Conservation (phyloP, 1,140 invertebrate genomes). For the Macrocentrus cingulum region DNA sequence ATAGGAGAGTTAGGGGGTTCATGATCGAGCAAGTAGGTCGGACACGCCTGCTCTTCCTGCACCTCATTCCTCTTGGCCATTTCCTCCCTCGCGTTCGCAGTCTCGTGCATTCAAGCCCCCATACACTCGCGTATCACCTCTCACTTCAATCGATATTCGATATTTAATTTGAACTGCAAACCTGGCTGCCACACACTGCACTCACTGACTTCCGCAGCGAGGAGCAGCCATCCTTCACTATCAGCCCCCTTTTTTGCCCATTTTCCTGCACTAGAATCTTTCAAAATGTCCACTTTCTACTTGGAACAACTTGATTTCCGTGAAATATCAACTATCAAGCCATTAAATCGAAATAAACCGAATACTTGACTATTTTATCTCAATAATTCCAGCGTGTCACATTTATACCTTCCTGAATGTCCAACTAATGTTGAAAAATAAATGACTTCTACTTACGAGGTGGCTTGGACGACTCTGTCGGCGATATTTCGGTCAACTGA, state of each 20-base stretch:
- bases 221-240: constrained; percentile 24
- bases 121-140: no score
- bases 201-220: constrained; percentile 21
- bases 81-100: background rate
- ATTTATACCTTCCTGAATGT: no score
- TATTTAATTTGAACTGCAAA: constrained; percentile 41
- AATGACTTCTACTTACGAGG: constrained; percentile 31
- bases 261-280: no score
- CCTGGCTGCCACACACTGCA: constrained; percentile 13
- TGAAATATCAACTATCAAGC: no score
- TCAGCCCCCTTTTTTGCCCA: constrained; percentile 16
- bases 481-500: constrained; percentile 45
- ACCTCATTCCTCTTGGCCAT: background rate
- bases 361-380: no score
- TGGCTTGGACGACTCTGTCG: constrained; percentile 38
- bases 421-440: background rate
- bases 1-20: constrained; percentile 17
- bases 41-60: background rate
- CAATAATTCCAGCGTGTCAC: no score
- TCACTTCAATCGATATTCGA: constrained; percentile 41
- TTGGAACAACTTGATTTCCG: no score
- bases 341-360: no score
- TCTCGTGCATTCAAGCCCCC: no score
- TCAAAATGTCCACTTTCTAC: no score
- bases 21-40: constrained; percentile 42